Percentiles rank a stretch among this genome's conserved stretches.
Evolutionary conservation across 2,113 vertebrate species (phyloP).

Genomic region (Lasiurus borealis): DNA sequence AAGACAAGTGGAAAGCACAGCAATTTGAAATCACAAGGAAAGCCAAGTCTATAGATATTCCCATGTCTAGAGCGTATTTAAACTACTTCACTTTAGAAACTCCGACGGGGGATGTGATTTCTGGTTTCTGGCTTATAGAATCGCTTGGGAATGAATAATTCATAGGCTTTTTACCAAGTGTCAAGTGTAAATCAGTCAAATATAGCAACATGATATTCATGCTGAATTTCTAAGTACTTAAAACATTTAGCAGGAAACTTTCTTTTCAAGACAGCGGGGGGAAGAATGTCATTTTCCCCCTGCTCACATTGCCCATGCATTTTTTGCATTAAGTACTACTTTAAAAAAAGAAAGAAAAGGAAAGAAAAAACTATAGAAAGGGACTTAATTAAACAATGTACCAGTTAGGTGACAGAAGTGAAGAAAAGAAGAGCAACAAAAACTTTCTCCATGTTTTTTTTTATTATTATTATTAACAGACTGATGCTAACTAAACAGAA

Average conservation of each 20-base stretch:
- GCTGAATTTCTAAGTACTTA: slow-evolving; percentile 83
- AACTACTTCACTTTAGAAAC: slow-evolving; percentile 81
- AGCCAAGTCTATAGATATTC: slow-evolving; percentile 35
- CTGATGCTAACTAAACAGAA: slow-evolving; percentile 89
- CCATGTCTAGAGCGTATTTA: slow-evolving; percentile 81
- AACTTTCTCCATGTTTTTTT: slow-evolving; percentile 86
- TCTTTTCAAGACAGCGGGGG: slow-evolving; percentile 65
- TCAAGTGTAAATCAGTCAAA: slow-evolving; percentile 87
- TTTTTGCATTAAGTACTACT: slow-evolving; percentile 76
- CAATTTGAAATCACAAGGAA: slow-evolving; percentile 56
- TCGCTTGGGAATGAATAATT: slow-evolving; percentile 88
- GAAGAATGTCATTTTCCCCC: slow-evolving; percentile 42
- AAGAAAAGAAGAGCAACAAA: slow-evolving; percentile 66
- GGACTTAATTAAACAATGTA: slow-evolving; percentile 86
- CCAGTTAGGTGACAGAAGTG: slow-evolving; percentile 67
- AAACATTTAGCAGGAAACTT: slow-evolving; percentile 83
- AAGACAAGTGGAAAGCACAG: slow-evolving; percentile 56
- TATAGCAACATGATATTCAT: slow-evolving; percentile 84
- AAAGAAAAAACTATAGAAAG: slow-evolving; percentile 55
- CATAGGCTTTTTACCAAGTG: slow-evolving; percentile 85
- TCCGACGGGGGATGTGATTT: slow-evolving; percentile 82
- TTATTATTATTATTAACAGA: slow-evolving; percentile 87
- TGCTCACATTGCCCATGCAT: slow-evolving; percentile 53
- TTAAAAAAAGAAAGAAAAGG: background rate
- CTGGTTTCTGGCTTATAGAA: slow-evolving; percentile 83